Evolutionary conservation across 2,888 invertebrate species (phyloP).

Genomic region (Cynaeus angustus): DNA sequence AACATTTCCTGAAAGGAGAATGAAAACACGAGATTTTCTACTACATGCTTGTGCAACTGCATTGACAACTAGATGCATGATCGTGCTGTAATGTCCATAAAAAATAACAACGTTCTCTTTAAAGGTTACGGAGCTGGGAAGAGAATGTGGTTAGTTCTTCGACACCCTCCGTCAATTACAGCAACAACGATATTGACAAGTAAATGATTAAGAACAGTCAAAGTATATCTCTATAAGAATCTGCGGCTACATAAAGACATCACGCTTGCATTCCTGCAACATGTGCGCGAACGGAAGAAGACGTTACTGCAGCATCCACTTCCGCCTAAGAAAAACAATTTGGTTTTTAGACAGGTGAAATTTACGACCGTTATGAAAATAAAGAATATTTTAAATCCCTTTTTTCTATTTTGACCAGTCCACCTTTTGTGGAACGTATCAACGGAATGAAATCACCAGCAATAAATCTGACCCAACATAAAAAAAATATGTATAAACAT

Average conservation of each 20-base stretch:
- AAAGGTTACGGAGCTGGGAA: conserved; percentile 63
- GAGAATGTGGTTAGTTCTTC: conserved; percentile 21
- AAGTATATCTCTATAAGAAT: conserved; percentile 70
- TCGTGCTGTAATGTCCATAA: conserved; percentile 53
- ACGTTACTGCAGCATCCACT: background rate
- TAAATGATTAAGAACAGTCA: conserved; percentile 67
- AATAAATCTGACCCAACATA: conserved; percentile 31
- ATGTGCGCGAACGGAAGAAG: conserved; percentile 58
- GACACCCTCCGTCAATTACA: conserved; percentile 26
- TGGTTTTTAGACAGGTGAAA: conserved; percentile 7
- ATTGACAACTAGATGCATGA: conserved; percentile 58
- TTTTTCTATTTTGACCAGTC: conserved; percentile 25
- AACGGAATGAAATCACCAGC: conserved; percentile 35
- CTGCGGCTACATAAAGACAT: conserved; percentile 67
- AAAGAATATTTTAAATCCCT: conserved; percentile 24
- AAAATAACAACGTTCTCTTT: conserved; percentile 64
- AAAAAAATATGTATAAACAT: conserved; percentile 38
- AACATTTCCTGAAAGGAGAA: conserved; percentile 52
- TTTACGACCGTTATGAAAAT: conserved; percentile 31
- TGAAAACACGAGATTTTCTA: conserved; percentile 49
- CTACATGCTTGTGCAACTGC: conserved; percentile 55
- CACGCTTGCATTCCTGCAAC: conserved; percentile 66
- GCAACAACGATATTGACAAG: conserved; percentile 38
- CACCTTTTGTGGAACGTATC: conserved; percentile 35
- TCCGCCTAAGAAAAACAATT: conserved; percentile 21